Evolutionary conservation across 2,888 invertebrate species (phyloP).

Genomic region (Eupithecia vulgata): DNA sequence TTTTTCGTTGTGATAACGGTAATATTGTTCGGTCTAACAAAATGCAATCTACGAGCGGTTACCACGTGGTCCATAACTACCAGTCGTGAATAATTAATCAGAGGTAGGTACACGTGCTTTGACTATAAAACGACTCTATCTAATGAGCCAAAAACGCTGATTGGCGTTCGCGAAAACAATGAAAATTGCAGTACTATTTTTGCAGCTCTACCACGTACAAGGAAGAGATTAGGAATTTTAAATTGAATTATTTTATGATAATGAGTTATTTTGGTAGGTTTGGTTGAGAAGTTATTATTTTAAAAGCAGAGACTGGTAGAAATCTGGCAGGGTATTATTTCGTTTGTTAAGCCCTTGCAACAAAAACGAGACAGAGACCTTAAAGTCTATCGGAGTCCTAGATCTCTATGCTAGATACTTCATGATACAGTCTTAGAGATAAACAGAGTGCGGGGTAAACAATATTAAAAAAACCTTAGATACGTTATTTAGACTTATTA

Average conservation of each 20-base stretch:
- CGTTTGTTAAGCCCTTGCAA: neutral
- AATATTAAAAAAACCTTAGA: too few relatives aligned
- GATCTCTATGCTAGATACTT: neutral
- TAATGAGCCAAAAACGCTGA: conserved; percentile 32
- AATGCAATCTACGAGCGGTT: neutral
- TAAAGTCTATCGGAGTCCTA: neutral
- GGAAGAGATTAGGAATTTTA: conserved; percentile 22
- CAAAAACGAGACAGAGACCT: neutral
- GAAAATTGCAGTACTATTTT: conserved; percentile 28
- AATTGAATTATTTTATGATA: neutral
- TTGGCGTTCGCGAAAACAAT: conserved; percentile 36
- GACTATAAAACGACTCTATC: conserved; percentile 20
- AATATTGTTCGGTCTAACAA: neutral
- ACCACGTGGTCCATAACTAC: conserved; percentile 30
- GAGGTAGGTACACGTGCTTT: conserved; percentile 22
- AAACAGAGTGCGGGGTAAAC: too few relatives aligned
- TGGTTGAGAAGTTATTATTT: neutral
- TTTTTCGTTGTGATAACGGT: neutral
- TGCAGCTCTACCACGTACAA: conserved; percentile 21
- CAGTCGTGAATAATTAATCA: conserved; percentile 36
- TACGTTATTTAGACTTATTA: neutral
- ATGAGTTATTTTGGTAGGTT: neutral
- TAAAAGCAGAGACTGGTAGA: neutral
- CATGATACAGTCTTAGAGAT: too few relatives aligned
- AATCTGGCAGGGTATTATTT: neutral